Evolutionary conservation across 2,113 vertebrate genomes (phyloP).

Genomic region (Orientallactaga bullata): DNA sequence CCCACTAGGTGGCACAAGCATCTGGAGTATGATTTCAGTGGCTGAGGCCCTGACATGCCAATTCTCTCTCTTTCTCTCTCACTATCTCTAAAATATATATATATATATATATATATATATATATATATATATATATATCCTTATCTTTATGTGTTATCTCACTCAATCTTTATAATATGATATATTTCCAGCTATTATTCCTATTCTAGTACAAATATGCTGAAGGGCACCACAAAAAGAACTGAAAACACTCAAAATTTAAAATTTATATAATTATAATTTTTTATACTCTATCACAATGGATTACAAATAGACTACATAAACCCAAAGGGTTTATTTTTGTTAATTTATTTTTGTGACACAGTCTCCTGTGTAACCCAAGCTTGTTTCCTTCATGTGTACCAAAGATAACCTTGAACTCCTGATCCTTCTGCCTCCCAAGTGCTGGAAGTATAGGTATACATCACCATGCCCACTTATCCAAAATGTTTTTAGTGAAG

Average conservation of each 20-base stretch:
- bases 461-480: neutral
- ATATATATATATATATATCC: neutral
- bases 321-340: neutral
- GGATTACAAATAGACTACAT: slow-evolving; percentile 32
- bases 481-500: slow-evolving; percentile 21
- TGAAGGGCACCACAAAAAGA: neutral
- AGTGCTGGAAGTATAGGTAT: neutral
- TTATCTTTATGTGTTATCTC: neutral
- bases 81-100: no score
- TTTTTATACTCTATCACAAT: slow-evolving; percentile 31
- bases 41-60: no score
- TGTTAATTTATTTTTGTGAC: neutral
- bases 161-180: neutral
- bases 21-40: no score
- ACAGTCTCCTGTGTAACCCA: neutral
- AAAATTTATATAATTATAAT: slow-evolving; percentile 1
- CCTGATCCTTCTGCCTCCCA: neutral
- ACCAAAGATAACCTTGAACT: neutral
- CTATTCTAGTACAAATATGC: neutral
- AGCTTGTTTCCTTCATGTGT: no score
- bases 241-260: neutral
- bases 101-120: no score
- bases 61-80: no score
- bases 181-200: neutral
- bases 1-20: no score